phyloP scores from a whole-genome alignment of 1,140 invertebrate genomes.

The Anadara kagoshimensis region DNA sequence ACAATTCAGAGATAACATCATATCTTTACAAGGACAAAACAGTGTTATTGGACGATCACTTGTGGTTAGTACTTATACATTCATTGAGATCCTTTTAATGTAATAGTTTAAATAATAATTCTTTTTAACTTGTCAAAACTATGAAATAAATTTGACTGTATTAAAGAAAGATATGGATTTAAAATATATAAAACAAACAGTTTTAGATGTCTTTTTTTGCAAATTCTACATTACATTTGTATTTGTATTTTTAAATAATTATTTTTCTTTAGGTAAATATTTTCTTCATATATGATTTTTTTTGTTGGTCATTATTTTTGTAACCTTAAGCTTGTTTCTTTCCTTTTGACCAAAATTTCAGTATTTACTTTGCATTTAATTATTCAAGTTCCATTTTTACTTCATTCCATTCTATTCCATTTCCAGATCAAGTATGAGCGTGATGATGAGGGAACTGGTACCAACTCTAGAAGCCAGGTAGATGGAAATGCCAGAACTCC shows the following conservation, averaged over 20 bases:
- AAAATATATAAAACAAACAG: too few species aligned
- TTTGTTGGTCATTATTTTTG: too few species aligned
- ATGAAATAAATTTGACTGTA: too few species aligned
- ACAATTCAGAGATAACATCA: conserved; percentile 48
- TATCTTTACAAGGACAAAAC: conserved; percentile 46
- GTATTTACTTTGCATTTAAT: background rate
- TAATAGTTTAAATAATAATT: background rate
- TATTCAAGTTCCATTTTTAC: background rate
- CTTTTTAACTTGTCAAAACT: too few species aligned
- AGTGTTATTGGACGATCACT: conserved; percentile 47
- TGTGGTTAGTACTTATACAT: conserved; percentile 35
- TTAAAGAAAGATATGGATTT: too few species aligned
- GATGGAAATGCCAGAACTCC: conserved; percentile 52
- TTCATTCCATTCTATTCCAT: background rate
- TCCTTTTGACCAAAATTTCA: background rate
- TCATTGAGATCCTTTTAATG: background rate
- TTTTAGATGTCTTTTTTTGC: too few species aligned
- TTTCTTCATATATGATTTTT: too few species aligned
- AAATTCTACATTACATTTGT: too few species aligned
- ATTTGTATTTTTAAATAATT: too few species aligned
- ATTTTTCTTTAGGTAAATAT: too few species aligned
- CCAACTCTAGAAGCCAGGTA: conserved; percentile 37
- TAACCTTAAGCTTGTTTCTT: too few species aligned
- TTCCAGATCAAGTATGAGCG: conserved; percentile 49
- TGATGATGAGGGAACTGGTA: conserved; percentile 50